A percentile compares a stretch with the other conserved stretches of the same genome.
Conservation (phyloP, 2,113 vertebrate genomes). For the Fulmarus glacialis region DNA sequence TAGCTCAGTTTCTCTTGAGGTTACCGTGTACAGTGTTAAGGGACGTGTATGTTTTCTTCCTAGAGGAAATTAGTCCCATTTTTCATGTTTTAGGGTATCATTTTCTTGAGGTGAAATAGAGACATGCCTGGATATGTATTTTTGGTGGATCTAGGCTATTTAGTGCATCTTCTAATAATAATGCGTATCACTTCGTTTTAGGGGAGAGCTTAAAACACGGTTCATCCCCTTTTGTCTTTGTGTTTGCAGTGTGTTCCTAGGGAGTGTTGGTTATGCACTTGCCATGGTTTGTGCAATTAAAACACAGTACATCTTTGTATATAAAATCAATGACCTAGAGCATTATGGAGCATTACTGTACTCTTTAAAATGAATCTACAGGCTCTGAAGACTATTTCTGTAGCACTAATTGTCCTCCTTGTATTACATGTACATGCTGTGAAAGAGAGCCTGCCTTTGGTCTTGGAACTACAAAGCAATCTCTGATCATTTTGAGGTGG, state of each 20-base stretch:
- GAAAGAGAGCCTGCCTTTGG: not conserved
- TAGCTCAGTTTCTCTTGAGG: not conserved
- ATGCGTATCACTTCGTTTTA: not conserved
- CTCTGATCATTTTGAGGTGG: not conserved
- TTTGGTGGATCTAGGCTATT: not conserved
- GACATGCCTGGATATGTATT: not conserved
- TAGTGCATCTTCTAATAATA: not conserved
- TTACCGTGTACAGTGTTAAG: not conserved
- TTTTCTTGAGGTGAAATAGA: not conserved
- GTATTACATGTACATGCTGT: not conserved
- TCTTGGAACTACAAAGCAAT: not conserved
- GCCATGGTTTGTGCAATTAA: not conserved
- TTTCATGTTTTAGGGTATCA: not conserved
- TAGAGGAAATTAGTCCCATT: not conserved
- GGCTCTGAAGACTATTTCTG: not conserved
- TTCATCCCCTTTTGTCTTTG: not conserved
- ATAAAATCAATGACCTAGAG: not conserved
- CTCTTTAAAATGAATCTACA: not conserved
- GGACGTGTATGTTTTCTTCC: not conserved
- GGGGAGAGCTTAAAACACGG: not conserved
- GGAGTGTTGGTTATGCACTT: not conserved
- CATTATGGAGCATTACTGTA: not conserved
- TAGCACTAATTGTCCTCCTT: not conserved
- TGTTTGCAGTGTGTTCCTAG: not conserved
- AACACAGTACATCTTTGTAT: not conserved